Percentiles rank a stretch among this genome's conserved stretches.
Conservation (phyloP, 2,888 invertebrate genomes). For the Troides helena region DNA sequence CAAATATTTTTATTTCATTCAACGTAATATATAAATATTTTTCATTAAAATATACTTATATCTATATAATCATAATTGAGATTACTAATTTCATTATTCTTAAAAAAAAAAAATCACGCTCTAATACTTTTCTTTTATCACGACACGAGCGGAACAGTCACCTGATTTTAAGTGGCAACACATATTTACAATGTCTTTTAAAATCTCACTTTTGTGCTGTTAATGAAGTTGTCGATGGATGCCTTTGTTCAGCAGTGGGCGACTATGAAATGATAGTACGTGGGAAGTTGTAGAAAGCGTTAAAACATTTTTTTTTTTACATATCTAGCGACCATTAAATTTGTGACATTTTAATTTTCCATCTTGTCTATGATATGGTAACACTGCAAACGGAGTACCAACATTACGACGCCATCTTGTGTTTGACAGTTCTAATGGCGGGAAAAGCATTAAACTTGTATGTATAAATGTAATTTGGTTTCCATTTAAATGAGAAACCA, state of each 20-base stretch:
- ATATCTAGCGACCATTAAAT: background rate
- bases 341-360: background rate
- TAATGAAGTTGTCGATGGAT: background rate
- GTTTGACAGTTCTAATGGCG: slow-evolving; percentile 18
- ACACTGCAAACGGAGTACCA: background rate
- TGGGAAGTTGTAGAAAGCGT: background rate
- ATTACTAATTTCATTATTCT: slow-evolving; percentile 34
- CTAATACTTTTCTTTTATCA: background rate
- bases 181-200: background rate
- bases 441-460: background rate
- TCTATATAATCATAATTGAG: slow-evolving; percentile 37
- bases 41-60: slow-evolving; percentile 29
- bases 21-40: slow-evolving; percentile 32
- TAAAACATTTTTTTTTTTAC: background rate
- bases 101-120: background rate
- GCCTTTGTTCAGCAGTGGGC: too few species aligned
- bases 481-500: too few species aligned
- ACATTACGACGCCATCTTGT: background rate
- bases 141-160: too few species aligned
- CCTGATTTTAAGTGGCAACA: too few species aligned
- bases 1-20: slow-evolving; percentile 31
- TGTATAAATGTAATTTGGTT: too few species aligned
- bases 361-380: background rate
- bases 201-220: background rate
- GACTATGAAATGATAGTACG: too few species aligned